Conservation (phyloP, 2,888 invertebrate species). For the Drosophila paranaensis region DNA sequence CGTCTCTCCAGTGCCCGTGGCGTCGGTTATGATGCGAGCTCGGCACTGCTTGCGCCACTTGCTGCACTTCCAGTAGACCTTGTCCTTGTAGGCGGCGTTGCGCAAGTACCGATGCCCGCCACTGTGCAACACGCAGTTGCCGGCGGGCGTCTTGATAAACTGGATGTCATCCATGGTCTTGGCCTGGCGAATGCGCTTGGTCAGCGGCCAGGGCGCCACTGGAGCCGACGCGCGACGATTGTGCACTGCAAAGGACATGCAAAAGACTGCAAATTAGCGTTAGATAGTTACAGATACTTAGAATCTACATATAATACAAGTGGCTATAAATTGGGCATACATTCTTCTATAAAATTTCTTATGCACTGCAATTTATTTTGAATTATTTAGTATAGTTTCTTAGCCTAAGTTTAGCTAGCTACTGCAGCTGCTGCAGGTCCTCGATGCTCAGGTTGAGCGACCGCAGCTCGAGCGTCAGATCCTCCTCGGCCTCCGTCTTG, state of each 20-base stretch:
- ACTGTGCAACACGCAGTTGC: constrained; percentile 82
- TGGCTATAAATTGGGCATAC: constrained; percentile 7
- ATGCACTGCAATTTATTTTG: constrained; percentile 28
- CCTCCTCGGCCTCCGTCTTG: constrained; percentile 59
- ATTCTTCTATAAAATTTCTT: constrained; percentile 9
- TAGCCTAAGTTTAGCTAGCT: constrained; percentile 40
- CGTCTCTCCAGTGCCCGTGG: constrained; percentile 58
- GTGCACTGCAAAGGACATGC: constrained; percentile 41
- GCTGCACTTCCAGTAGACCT: constrained; percentile 85
- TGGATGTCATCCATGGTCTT: constrained; percentile 73
- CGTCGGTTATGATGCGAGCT: constrained; percentile 83
- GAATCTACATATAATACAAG: background rate
- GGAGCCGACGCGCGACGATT: constrained; percentile 26
- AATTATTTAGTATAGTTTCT: constrained; percentile 30
- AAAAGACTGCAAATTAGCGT: background rate
- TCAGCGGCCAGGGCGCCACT: background rate
- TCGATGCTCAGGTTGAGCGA: constrained; percentile 67
- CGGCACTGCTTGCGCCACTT: constrained; percentile 84
- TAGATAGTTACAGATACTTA: constrained; percentile 3
- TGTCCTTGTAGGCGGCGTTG: constrained; percentile 84
- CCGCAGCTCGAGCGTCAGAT: constrained; percentile 59
- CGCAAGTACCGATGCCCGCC: constrained; percentile 84
- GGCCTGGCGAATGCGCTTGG: constrained; percentile 72
- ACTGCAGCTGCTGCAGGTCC: constrained; percentile 61
- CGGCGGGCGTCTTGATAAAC: constrained; percentile 81